phyloP scores from a whole-genome alignment of 2,888 invertebrate genomes.

The Dicranocentrus wangi region DNA sequence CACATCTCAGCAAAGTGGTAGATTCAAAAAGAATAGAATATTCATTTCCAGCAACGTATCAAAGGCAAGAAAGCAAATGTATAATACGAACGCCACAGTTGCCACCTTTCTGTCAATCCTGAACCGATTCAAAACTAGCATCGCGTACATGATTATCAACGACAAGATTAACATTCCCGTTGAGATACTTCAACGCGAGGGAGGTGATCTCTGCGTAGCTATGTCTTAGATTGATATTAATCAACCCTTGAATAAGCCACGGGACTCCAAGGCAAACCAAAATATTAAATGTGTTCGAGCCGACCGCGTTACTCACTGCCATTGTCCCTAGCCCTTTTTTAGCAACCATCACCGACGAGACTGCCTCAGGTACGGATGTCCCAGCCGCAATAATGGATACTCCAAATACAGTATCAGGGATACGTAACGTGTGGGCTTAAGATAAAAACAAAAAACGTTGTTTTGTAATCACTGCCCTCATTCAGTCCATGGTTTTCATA shows the following conservation, averaged over 20 bases:
- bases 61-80: conserved; percentile 82
- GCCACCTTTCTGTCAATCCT: conserved; percentile 83
- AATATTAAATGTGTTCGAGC: conserved; percentile 89
- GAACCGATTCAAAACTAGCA: conserved; percentile 82
- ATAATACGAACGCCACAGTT: conserved; percentile 80
- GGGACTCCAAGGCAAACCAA: conserved; percentile 87
- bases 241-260: conserved; percentile 85
- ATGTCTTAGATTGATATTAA: conserved; percentile 75
- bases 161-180: conserved; percentile 85
- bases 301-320: conserved; percentile 89
- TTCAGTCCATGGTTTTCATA: no score
- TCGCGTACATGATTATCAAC: conserved; percentile 81
- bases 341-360: conserved; percentile 89
- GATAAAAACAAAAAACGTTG: neutral
- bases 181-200: conserved; percentile 85
- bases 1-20: conserved; percentile 73
- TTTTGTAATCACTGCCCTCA: no score
- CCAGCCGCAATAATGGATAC: conserved; percentile 93
- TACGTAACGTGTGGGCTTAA: conserved; percentile 83
- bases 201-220: conserved; percentile 82
- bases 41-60: conserved; percentile 87
- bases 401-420: conserved; percentile 92
- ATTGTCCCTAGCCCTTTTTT: conserved; percentile 89
- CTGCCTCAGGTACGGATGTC: conserved; percentile 91
- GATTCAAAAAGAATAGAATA: conserved; percentile 78